Evolutionary conservation across 2,797 vertebrate species (phyloP).

Genomic region (Caiman crocodilus): DNA sequence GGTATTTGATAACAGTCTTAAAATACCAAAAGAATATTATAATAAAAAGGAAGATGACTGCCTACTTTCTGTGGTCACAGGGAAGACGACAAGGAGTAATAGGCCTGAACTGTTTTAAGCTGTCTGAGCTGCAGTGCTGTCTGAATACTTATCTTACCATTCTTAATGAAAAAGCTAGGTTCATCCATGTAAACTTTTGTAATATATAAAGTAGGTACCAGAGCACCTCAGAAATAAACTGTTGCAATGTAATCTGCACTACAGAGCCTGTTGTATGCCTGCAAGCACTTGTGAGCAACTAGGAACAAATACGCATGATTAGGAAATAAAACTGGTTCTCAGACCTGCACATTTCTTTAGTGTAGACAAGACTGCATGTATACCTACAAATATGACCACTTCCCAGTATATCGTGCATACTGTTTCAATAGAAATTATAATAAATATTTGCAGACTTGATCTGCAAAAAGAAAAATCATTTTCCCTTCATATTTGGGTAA

Average conservation of each 20-base stretch:
- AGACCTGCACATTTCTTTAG: not conserved
- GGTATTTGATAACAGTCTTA: too few relatives aligned
- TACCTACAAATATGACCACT: not conserved
- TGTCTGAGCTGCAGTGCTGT: not conserved
- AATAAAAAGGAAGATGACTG: too few relatives aligned
- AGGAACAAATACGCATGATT: not conserved
- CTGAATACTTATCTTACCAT: not conserved
- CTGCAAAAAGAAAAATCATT: not conserved
- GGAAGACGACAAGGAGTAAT: not conserved
- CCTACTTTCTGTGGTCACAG: too few relatives aligned
- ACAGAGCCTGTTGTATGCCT: not conserved
- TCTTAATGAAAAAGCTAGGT: not conserved
- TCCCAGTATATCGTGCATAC: not conserved
- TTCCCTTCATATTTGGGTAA: not conserved
- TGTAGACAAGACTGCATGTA: not conserved
- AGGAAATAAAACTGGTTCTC: not conserved
- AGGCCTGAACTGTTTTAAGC: not conserved
- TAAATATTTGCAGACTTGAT: not conserved
- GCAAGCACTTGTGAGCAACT: not conserved
- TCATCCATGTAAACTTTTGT: not conserved
- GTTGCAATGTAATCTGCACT: not conserved
- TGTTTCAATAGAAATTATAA: not conserved
- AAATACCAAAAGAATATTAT: too few relatives aligned
- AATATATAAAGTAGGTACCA: not conserved
- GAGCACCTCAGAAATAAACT: not conserved